Evolutionary conservation across 1,140 invertebrate species (phyloP), one percentile per base, ranked within the genome.

Genomic region (Papilio aristodemus): DNA sequence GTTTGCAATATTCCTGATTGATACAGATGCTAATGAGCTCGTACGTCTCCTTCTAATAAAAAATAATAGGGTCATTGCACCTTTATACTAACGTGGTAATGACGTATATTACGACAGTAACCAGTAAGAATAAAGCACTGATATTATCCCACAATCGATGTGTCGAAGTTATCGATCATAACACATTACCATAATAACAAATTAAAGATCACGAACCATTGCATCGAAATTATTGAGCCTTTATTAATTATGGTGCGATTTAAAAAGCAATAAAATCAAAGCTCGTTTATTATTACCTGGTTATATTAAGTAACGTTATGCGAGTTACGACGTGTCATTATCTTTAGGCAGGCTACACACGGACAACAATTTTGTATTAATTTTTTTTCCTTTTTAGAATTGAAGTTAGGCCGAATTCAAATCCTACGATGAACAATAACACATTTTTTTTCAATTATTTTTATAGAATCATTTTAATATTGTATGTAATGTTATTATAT

Each of bases 291-390:
- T 69, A 63, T n/a, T n/a, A 54, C 71, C 67, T 77, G 27, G 67
- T 75, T 71, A 69, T 73, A 73, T 79, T 79, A 77, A 75, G 77
- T 77, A 79, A 74, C 75, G 73, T 75, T 79, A 75, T 74, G 69
- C 66, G 46, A 73, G 69, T 72, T 46, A 59, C 41, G n/a, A 25
- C 58, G 46, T 59, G 36, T 39, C 19, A 54, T 37, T 68, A 27
- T n/a, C 19, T 57, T 50, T 32, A 68, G 36, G 39, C 57, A 63
- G n/a, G 41, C 10, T 68, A 17, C 37, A 71, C 70, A 71, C 43
- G 57, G 54, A 22, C 25, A 25, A 63, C 19, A 54, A 69, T 50
- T 5, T 41, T 63, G 10, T 38, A 22, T 36, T n/a, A n/a, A n/a
- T n/a, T n/a, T n/a, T n/a, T n/a, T n/a, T n/a, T n/a, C n/a, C n/a